Conservation (phyloP, 2,888 invertebrate species). For the Bombylius discolor region DNA sequence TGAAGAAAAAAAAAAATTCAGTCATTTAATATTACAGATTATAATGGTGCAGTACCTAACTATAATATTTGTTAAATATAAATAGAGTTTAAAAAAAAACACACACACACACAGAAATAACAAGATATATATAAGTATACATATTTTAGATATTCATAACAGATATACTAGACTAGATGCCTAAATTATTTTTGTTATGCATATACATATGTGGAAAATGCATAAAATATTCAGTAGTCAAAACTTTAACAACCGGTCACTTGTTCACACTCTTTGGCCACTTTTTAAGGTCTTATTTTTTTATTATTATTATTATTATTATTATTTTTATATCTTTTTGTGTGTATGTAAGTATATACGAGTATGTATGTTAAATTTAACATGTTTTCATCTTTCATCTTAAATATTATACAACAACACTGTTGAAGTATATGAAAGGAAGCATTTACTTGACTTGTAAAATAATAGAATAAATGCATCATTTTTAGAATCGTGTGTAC, state of each 20-base stretch:
- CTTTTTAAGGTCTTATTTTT: background rate
- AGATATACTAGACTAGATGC: background rate
- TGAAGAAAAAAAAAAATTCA: too few species aligned
- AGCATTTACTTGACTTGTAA: too few species aligned
- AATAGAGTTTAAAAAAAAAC: background rate
- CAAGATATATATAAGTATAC: background rate
- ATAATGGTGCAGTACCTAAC: too few species aligned
- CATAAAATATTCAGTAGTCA: slow-evolving; percentile 1
- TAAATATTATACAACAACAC: too few species aligned
- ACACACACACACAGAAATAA: background rate
- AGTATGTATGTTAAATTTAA: too few species aligned
- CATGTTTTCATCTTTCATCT: too few species aligned
- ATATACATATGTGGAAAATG: background rate
- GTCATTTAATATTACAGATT: too few species aligned
- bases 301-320: background rate
- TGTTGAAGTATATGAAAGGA: too few species aligned
- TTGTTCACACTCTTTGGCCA: slow-evolving; percentile 5
- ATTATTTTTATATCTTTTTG: background rate
- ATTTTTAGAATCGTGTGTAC: background rate
- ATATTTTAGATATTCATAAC: background rate
- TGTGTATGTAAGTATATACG: too few species aligned
- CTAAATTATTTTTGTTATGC: background rate
- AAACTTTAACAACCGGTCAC: slow-evolving; percentile 6
- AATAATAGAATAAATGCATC: too few species aligned
- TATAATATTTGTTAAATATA: background rate